Evolutionary conservation across 2,113 vertebrate species (phyloP).

Genomic region (Scortum barcoo): DNA sequence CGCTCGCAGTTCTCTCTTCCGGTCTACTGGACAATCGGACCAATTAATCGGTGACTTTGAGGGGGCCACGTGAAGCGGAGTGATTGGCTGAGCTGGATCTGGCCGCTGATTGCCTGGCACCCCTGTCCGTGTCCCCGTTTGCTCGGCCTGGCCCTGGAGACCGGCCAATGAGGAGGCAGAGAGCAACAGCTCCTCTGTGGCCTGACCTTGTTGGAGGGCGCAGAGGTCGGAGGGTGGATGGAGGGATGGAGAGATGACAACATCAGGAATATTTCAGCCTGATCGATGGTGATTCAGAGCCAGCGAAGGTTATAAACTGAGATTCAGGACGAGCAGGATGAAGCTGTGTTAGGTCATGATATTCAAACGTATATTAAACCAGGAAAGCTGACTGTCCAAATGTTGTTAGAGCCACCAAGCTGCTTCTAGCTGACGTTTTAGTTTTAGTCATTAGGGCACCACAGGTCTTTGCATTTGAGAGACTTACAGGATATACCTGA

Average conservation of each 20-base stretch:
- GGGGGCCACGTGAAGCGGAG: constrained; percentile 67
- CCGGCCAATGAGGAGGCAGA: constrained; percentile 87
- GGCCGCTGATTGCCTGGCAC: constrained; percentile 84
- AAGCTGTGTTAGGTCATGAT: neutral
- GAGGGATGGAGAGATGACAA: constrained; percentile 65
- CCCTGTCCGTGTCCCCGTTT: constrained; percentile 81
- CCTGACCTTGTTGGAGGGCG: constrained; percentile 92
- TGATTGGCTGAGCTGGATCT: constrained; percentile 60
- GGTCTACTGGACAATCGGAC: constrained; percentile 86
- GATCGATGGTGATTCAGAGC: constrained; percentile 85
- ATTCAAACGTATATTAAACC: constrained; percentile 7
- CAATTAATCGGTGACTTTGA: constrained; percentile 85
- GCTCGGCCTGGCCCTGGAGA: constrained; percentile 83
- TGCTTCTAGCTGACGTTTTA: neutral
- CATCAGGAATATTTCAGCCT: constrained; percentile 85
- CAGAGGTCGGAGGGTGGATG: constrained; percentile 88
- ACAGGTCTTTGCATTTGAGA: neutral
- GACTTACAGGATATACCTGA: neutral
- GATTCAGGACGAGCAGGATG: neutral
- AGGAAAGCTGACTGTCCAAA: constrained; percentile 1
- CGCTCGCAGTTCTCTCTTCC: constrained; percentile 76
- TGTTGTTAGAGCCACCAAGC: neutral
- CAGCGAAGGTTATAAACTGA: neutral
- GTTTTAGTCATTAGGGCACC: neutral
- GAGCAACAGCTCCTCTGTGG: constrained; percentile 88